phyloP scores from a whole-genome alignment of 2,113 vertebrate genomes.

The Hypanus sabinus region DNA sequence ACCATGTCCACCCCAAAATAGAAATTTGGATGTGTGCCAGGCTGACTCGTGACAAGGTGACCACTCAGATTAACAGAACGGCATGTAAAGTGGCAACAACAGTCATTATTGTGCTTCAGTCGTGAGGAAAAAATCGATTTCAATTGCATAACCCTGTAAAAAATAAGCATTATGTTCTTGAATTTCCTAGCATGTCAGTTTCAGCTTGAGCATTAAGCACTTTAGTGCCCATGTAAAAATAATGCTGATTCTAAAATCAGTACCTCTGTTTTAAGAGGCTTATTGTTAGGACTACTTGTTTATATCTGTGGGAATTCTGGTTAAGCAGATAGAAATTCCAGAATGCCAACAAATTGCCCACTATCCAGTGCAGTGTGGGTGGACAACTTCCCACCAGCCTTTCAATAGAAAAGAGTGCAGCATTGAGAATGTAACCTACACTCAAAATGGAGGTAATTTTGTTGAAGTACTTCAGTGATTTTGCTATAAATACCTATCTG shows the following conservation, averaged over 20 bases:
- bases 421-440: neutral
- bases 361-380: neutral
- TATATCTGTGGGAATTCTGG: neutral
- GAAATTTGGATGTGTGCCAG: no score
- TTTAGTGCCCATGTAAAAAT: neutral
- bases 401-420: neutral
- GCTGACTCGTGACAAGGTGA: no score
- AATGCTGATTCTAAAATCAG: neutral
- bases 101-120: no score
- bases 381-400: neutral
- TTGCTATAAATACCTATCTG: neutral
- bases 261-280: neutral
- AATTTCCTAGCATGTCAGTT: no score
- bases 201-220: neutral
- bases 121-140: no score
- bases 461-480: neutral
- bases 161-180: no score
- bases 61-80: no score
- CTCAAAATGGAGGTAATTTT: neutral
- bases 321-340: neutral
- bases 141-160: no score
- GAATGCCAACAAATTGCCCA: neutral
- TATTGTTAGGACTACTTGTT: neutral
- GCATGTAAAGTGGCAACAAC: no score
- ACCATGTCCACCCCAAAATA: no score